These are phyloP conservation scores for Listrodromus nycthemerus DNA, from an alignment of 2,888 invertebrate species.

Conservation along the genomic window DNA sequence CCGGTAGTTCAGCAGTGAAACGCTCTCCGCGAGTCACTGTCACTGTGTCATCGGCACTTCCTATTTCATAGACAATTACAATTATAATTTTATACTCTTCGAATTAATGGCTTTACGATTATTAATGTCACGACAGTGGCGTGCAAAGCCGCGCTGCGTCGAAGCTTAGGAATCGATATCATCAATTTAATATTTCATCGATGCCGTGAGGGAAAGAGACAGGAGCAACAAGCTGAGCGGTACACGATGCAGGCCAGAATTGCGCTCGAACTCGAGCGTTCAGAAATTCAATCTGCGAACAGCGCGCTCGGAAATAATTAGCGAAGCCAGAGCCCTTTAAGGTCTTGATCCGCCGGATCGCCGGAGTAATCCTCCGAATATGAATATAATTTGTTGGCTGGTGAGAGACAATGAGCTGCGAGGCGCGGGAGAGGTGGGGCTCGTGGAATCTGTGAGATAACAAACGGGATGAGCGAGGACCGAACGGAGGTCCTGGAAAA, in stretches of 20 bases:
- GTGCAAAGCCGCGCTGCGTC: not conserved
- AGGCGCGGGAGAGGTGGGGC: constrained; percentile 35
- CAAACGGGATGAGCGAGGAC: constrained; percentile 33
- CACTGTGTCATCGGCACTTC: not conserved
- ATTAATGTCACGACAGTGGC: not conserved
- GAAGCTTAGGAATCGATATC: constrained; percentile 4
- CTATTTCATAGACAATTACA: not conserved
- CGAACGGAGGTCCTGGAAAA: constrained; percentile 49
- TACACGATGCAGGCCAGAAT: not conserved
- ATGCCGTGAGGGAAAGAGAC: not conserved
- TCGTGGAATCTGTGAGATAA: constrained; percentile 31
- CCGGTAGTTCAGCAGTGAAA: constrained; percentile 11
- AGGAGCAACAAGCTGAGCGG: constrained; percentile 15
- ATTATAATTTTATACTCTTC: no score
- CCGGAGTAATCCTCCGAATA: constrained; percentile 81
- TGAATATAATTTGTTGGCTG: constrained; percentile 82
- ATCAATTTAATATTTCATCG: constrained; percentile 41
- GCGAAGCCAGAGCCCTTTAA: constrained; percentile 79
- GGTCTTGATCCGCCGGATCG: constrained; percentile 81
- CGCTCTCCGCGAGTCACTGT: not conserved
- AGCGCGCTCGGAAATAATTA: constrained; percentile 81
- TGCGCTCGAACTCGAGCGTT: constrained; percentile 35
- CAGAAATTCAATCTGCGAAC: constrained; percentile 81
- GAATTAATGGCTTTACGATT: not conserved
- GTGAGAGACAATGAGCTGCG: constrained; percentile 51